phyloP scores from a whole-genome alignment of 2,113 vertebrate species.

The Ammodytes dubius region DNA sequence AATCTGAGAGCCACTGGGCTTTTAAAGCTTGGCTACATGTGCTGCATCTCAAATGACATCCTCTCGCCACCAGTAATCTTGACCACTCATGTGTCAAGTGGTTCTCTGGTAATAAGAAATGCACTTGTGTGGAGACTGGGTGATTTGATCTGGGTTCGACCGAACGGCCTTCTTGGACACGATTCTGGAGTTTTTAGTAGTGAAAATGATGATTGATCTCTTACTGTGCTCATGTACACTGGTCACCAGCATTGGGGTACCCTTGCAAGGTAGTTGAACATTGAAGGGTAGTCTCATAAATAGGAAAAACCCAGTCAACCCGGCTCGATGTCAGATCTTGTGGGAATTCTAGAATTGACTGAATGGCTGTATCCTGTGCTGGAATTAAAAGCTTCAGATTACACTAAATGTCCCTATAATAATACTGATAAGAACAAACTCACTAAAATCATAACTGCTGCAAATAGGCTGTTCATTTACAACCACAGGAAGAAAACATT shows the following conservation, averaged over 20 bases:
- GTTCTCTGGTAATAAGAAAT: constrained; percentile 63
- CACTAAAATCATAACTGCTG: constrained; percentile 23
- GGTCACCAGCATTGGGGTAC: constrained; percentile 32
- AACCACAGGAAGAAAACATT: not conserved
- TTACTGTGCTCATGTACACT: not conserved
- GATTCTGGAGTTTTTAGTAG: constrained; percentile 11
- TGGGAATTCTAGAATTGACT: constrained; percentile 27
- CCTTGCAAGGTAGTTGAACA: constrained; percentile 31
- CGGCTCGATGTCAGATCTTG: constrained; percentile 13
- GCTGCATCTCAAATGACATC: constrained; percentile 76
- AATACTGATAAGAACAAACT: constrained; percentile 24
- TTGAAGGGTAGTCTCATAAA: constrained; percentile 8
- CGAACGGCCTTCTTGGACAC: constrained; percentile 34
- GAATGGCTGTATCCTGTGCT: constrained; percentile 21
- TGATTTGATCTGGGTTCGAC: constrained; percentile 62
- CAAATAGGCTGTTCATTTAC: not conserved
- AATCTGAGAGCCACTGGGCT: constrained; percentile 74
- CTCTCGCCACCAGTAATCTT: constrained; percentile 69
- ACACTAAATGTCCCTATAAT: constrained; percentile 8
- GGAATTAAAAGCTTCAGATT: constrained; percentile 19
- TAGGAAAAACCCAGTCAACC: constrained; percentile 22
- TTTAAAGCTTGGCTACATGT: constrained; percentile 69
- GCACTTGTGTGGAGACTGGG: constrained; percentile 60
- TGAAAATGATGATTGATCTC: constrained; percentile 45
- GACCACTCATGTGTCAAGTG: constrained; percentile 71